Evolutionary conservation across 2,888 invertebrate genomes (phyloP).

Genomic region (Schizotus pectinicornis): DNA sequence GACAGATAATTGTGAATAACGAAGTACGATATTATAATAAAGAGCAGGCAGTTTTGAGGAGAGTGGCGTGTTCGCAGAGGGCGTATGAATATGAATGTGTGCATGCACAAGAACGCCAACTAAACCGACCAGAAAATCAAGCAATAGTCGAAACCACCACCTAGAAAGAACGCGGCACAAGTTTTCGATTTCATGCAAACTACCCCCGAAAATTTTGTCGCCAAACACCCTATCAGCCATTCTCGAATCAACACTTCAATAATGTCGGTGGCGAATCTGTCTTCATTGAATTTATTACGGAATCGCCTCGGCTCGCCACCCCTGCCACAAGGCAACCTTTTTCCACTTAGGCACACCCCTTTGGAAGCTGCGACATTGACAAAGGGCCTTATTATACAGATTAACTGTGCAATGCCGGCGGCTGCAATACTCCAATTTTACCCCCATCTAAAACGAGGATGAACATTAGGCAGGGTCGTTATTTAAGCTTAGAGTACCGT

Average conservation of each 20-base stretch:
- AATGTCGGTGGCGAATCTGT: no score
- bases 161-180: conserved; percentile 34
- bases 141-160: conserved; percentile 47
- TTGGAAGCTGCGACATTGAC: conserved; percentile 49
- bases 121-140: conserved; percentile 55
- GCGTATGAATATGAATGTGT: conserved; percentile 49
- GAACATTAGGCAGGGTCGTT: background rate
- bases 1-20: conserved; percentile 25
- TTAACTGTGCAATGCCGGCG: conserved; percentile 40
- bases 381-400: conserved; percentile 54
- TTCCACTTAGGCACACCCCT: conserved; percentile 48
- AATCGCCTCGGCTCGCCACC: conserved; percentile 2
- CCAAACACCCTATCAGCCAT: conserved; percentile 1
- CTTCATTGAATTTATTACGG: no score
- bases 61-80: conserved; percentile 6
- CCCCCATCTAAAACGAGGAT: conserved; percentile 6
- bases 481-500: no score
- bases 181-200: conserved; percentile 14
- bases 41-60: conserved; percentile 4
- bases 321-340: conserved; percentile 35
- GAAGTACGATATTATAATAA: conserved; percentile 12
- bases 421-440: conserved; percentile 23
- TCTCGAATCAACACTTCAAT: background rate
- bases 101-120: conserved; percentile 44
- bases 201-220: background rate